Percentiles rank a stretch among this genome's conserved stretches.
These are phyloP conservation scores for Calephelis nemesis DNA, from an alignment of 1,140 invertebrate genomes.

Conservation along the genomic window DNA sequence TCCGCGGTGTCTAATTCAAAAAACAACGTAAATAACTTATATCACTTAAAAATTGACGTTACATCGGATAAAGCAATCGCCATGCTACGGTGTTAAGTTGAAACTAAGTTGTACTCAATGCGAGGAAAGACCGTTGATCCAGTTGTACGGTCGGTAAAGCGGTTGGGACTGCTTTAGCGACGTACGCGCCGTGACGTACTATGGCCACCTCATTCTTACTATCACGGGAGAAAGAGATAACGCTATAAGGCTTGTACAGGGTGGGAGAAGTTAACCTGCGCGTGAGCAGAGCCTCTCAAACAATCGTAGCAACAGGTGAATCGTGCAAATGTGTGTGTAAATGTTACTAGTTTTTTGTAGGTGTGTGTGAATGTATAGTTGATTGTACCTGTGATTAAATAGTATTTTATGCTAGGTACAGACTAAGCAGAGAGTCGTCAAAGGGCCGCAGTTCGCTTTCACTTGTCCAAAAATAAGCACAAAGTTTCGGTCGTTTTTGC, in stretches of 20 bases:
- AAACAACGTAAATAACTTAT: constrained; percentile 60
- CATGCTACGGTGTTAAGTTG: constrained; percentile 61
- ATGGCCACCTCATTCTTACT: constrained; percentile 41
- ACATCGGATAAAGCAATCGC: constrained; percentile 61
- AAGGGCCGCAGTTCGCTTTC: constrained; percentile 28
- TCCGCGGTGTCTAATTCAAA: constrained; percentile 52
- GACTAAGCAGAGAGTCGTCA: constrained; percentile 32
- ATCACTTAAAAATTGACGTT: constrained; percentile 53
- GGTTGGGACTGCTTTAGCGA: constrained; percentile 65
- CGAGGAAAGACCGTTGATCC: constrained; percentile 74
- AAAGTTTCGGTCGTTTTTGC: too few relatives aligned
- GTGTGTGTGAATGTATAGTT: constrained; percentile 55
- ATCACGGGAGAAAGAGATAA: constrained; percentile 36
- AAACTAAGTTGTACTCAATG: constrained; percentile 71
- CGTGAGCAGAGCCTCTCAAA: constrained; percentile 64
- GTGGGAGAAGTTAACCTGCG: constrained; percentile 69
- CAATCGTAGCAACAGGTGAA: constrained; percentile 71
- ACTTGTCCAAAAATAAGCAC: too few relatives aligned
- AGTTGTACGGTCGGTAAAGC: constrained; percentile 66
- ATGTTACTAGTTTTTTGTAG: constrained; percentile 44
- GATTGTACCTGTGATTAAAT: constrained; percentile 68
- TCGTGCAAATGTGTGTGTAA: constrained; percentile 59
- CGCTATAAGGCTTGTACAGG: constrained; percentile 33
- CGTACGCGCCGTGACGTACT: constrained; percentile 40
- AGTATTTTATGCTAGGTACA: constrained; percentile 49